Percentiles rank a stretch among this genome's conserved stretches.
These are phyloP conservation scores for Odontothrips loti DNA, from an alignment of 2,888 invertebrate species.

Conservation along the genomic window DNA sequence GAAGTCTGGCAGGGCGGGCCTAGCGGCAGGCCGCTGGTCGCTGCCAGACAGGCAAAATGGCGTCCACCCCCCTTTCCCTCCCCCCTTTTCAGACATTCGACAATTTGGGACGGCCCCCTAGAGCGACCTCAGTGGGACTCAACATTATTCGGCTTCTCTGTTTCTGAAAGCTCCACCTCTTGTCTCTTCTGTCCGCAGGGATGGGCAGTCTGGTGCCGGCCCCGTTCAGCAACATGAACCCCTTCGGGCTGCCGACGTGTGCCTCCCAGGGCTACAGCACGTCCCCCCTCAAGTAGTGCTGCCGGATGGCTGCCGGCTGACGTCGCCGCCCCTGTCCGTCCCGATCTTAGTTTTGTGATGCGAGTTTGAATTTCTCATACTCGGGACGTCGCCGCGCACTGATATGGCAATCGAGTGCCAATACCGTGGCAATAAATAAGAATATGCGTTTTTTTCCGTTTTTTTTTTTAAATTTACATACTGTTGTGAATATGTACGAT, in stretches of 20 bases:
- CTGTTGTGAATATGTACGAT: not conserved
- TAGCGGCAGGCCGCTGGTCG: not conserved
- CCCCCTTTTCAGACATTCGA: not conserved
- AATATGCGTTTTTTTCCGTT: not conserved
- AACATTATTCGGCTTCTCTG: not conserved
- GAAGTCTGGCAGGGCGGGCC: not conserved
- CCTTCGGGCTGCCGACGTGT: constrained; percentile 86
- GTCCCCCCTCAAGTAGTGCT: constrained; percentile 51
- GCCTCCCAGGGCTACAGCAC: constrained; percentile 78
- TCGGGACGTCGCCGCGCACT: too few species aligned
- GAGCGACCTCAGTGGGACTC: too few species aligned
- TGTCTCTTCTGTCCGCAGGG: constrained; percentile 55
- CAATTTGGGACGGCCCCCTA: not conserved
- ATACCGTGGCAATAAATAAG: too few species aligned
- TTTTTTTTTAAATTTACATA: not conserved
- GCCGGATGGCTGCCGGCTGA: too few species aligned
- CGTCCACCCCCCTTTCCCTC: not conserved
- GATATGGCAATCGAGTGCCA: too few species aligned
- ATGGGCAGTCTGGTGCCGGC: constrained; percentile 83
- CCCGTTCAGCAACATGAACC: constrained; percentile 83
- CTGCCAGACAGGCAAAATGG: not conserved
- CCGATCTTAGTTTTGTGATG: too few species aligned
- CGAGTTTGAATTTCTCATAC: too few species aligned
- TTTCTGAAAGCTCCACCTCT: not conserved
- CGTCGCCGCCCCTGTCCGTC: too few species aligned